phyloP scores from a whole-genome alignment of 2,113 vertebrate genomes.

The Hemichromis elongatus region DNA sequence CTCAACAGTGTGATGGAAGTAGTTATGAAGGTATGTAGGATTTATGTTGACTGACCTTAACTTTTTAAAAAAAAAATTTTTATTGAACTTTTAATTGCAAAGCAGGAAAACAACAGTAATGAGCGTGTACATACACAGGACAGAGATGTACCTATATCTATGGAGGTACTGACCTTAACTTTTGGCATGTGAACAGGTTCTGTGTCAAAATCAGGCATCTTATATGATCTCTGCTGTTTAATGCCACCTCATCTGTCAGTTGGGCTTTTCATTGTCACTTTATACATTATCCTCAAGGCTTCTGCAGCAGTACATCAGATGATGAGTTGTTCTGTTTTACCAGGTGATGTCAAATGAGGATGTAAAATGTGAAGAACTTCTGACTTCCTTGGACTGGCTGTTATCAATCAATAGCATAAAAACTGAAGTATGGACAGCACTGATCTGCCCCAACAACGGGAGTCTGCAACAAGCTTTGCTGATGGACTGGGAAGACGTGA shows the following conservation, averaged over 20 bases:
- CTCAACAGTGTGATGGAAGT: slow-evolving; percentile 29
- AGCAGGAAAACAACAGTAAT: too few relatives aligned
- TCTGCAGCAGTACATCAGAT: neutral
- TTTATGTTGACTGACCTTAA: neutral
- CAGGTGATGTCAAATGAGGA: neutral
- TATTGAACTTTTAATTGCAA: too few relatives aligned
- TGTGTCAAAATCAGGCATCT: neutral
- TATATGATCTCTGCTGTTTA: neutral
- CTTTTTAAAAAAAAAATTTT: too few relatives aligned
- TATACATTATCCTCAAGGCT: neutral
- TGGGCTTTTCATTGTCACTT: neutral
- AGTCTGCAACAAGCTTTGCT: slow-evolving; percentile 11
- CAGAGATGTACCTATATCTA: too few relatives aligned
- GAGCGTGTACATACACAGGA: too few relatives aligned
- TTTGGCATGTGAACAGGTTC: neutral
- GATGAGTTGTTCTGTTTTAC: neutral
- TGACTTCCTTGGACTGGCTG: slow-evolving; percentile 57
- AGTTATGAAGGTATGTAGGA: slow-evolving; percentile 36
- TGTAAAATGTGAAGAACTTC: slow-evolving; percentile 41
- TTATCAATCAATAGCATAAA: slow-evolving; percentile 34
- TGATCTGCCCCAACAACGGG: slow-evolving; percentile 52
- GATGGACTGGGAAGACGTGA: slow-evolving; percentile 32
- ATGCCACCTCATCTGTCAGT: neutral
- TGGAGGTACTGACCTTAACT: neutral
- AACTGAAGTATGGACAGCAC: slow-evolving; percentile 25